These are phyloP conservation scores for Tiliacea citrago DNA, from an alignment of 2,888 invertebrate genomes.

Conservation along the genomic window DNA sequence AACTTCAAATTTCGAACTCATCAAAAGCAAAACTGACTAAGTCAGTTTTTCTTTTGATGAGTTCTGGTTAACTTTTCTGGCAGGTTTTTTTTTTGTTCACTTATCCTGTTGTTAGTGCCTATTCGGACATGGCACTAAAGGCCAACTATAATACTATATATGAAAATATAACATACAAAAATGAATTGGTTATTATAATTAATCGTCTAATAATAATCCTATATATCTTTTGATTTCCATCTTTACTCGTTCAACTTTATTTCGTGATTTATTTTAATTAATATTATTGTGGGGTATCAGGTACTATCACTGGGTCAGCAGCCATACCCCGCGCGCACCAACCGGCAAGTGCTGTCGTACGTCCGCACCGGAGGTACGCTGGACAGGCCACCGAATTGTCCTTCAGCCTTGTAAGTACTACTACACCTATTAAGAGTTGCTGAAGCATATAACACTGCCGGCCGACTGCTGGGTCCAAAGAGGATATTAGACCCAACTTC, in stretches of 20 bases:
- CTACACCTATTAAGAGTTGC: background rate
- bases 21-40: too few relatives aligned
- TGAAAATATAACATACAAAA: too few relatives aligned
- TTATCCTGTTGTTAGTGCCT: background rate
- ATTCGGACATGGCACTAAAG: background rate
- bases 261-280: background rate
- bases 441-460: background rate
- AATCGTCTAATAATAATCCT: background rate
- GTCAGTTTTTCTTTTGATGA: background rate
- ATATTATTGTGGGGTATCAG: background rate
- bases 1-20: too few relatives aligned
- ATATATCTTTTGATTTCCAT: background rate
- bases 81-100: background rate
- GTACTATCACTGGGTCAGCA: conserved; percentile 98
- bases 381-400: conserved; percentile 96
- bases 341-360: conserved; percentile 97
- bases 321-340: conserved; percentile 98
- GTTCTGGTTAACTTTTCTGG: background rate
- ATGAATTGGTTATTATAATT: background rate
- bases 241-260: background rate
- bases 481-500: background rate
- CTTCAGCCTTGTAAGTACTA: conserved; percentile 92
- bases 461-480: background rate
- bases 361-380: conserved; percentile 97
- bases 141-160: background rate